Conservation (phyloP, 2,888 invertebrate genomes). For the Caenorhabditis sp. region DNA sequence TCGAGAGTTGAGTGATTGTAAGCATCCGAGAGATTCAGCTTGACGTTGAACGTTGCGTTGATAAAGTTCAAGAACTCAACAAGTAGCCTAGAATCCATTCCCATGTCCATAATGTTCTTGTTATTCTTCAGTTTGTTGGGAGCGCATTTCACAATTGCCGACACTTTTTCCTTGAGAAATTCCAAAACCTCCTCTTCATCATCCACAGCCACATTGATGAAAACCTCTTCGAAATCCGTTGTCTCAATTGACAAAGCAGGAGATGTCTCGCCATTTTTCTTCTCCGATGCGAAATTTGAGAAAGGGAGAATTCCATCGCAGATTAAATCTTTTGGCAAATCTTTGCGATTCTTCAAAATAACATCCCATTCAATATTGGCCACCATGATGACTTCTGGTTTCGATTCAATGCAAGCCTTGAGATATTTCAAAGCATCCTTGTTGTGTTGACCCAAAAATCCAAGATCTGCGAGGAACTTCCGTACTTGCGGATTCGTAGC, state of each 20-base stretch:
- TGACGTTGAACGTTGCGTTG: conserved; percentile 57
- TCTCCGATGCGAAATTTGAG: conserved; percentile 21
- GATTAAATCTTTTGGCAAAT: conserved; percentile 71
- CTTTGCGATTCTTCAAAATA: conserved; percentile 73
- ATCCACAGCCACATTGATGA: conserved; percentile 45
- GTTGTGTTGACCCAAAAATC: conserved; percentile 76
- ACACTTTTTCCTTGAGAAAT: conserved; percentile 47
- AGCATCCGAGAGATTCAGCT: conserved; percentile 68
- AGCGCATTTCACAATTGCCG: conserved; percentile 29
- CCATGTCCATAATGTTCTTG: conserved; percentile 75
- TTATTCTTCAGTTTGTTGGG: conserved; percentile 56
- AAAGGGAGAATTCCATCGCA: conserved; percentile 45
- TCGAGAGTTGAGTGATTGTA: conserved; percentile 73
- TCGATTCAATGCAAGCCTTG: conserved; percentile 70
- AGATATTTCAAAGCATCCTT: conserved; percentile 75
- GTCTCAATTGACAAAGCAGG: conserved; percentile 1
- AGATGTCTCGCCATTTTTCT: conserved; percentile 27
- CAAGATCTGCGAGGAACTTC: conserved; percentile 69
- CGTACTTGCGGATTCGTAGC: conserved; percentile 73
- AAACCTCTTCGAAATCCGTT: conserved; percentile 43
- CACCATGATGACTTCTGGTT: conserved; percentile 72
- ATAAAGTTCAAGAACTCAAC: conserved; percentile 65
- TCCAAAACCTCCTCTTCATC: conserved; percentile 65
- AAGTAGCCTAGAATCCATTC: conserved; percentile 72
- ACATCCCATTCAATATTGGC: conserved; percentile 77